A percentile compares a stretch with the other conserved stretches of the same genome.
phyloP scores from a whole-genome alignment of 1,140 invertebrate species.

The Calephelis nemesis region DNA sequence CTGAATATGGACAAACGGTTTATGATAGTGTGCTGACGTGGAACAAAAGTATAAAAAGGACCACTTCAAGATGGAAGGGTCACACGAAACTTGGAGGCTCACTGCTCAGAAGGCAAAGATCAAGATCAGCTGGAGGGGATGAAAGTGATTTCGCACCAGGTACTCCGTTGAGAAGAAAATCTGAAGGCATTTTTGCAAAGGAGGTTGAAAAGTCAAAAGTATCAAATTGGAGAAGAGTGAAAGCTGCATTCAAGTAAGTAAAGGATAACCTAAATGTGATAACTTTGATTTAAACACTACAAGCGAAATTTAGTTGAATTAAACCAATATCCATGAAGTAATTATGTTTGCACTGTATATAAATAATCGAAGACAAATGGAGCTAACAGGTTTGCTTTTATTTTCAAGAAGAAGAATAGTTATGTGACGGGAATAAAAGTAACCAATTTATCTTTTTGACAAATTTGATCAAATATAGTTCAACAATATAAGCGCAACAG shows the following conservation, averaged over 20 bases:
- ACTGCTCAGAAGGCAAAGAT: conserved; percentile 70
- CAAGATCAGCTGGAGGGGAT: conserved; percentile 72
- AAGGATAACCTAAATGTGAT: not conserved
- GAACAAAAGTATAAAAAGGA: conserved; percentile 70
- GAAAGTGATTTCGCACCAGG: conserved; percentile 64
- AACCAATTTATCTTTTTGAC: no score
- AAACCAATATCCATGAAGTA: no score
- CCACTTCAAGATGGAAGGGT: conserved; percentile 71
- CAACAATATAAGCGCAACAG: no score
- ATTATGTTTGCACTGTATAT: no score
- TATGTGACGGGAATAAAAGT: no score
- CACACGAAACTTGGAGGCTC: conserved; percentile 71
- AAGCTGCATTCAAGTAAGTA: conserved; percentile 87
- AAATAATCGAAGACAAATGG: no score
- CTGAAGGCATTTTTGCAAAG: conserved; percentile 61
- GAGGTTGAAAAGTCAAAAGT: conserved; percentile 79
- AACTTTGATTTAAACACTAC: no score
- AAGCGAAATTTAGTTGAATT: no score
- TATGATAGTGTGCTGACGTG: conserved; percentile 78
- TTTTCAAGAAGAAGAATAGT: no score
- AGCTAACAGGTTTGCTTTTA: no score
- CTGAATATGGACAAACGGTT: conserved; percentile 81
- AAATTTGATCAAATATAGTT: no score
- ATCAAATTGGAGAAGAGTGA: conserved; percentile 91
- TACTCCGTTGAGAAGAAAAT: conserved; percentile 61